These are phyloP conservation scores for Microctenopoma stevenorrisi DNA, from an alignment of 2,797 vertebrate genomes.

Conservation along the genomic window DNA sequence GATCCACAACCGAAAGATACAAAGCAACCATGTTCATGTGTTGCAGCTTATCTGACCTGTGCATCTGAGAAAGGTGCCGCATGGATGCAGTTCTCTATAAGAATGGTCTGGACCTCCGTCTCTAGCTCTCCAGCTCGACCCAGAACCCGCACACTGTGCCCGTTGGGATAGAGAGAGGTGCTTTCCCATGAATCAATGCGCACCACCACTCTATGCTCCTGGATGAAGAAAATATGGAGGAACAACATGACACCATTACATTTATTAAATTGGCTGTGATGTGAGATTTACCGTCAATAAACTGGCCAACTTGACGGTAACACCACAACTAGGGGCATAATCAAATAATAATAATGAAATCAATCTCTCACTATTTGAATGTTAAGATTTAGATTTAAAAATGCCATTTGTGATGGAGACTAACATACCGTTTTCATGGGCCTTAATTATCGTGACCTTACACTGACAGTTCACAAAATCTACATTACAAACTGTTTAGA, in stretches of 20 bases:
- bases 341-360: neutral
- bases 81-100: slow-evolving; percentile 93
- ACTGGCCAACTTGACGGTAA: neutral
- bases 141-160: slow-evolving; percentile 93
- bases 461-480: neutral
- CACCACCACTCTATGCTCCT: slow-evolving; percentile 93
- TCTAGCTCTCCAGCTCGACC: slow-evolving; percentile 93
- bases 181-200: slow-evolving; percentile 96
- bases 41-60: slow-evolving; percentile 82
- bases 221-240: neutral
- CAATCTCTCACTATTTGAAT: neutral
- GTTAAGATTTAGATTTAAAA: too few species aligned
- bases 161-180: slow-evolving; percentile 92
- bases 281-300: neutral
- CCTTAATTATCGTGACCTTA: neutral
- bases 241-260: neutral
- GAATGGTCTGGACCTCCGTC: slow-evolving; percentile 93
- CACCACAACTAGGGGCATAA: neutral
- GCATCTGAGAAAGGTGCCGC: slow-evolving; percentile 93
- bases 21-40: too few species aligned
- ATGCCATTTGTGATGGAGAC: neutral
- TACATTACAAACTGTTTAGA: too few species aligned
- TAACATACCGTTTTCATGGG: neutral
- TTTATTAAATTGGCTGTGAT: neutral
- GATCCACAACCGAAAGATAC: too few species aligned